Base-by-base conservation (phyloP, 2,113 vertebrate species). In the Paracanthobrama guichenoti region DNA sequence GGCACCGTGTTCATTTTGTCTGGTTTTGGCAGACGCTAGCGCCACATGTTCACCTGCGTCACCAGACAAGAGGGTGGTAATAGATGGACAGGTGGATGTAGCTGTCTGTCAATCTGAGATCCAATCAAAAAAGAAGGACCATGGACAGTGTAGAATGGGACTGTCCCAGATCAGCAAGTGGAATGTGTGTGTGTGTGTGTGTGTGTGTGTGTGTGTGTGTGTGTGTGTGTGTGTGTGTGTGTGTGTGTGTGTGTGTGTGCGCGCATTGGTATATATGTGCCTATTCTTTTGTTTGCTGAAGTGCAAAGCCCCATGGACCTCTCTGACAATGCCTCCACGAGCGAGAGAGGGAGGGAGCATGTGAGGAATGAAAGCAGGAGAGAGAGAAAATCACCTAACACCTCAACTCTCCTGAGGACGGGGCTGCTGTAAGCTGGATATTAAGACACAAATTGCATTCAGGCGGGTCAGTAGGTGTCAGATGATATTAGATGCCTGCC, bases 381-480 rank as follows among this genome's bases (percentile, higher is more conserved):
- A 73, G 50, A 83, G 69, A 78, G 80, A 89, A 91, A 91, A 93
- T 90, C 91, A 92, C 82, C 91, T 87, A 91, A 92, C 93, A 89
- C 92, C 92, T 93, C 84, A 86, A 90, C 88, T 90, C 95, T 96
- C 96, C 88, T 76, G 94, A 94, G 95, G 95, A 95, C 94, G 91
- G 92, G 92, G 95, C 95, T 91, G 93, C 93, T 94, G 94, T 95
- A 96, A 96, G 96, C 93, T 95, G 94, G 94, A 97, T 98, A 99
- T 98, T 97, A 98, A 98, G 97, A 98, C 97, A 97, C 97, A 98
- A 98, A 98, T 98, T 98, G 96, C 96, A 96, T 98, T 97, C 96
- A 96, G 95, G 93, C 95, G 92, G 97, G 96, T 98, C 97, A 97
- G 94, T 92, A 94, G 88, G 91, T 97, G 96, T 97, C 97, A 98